Percentiles rank a stretch among this genome's conserved stretches.
Evolutionary conservation across 2,797 vertebrate species (phyloP).

Genomic region (Onychomys leucogaster): DNA sequence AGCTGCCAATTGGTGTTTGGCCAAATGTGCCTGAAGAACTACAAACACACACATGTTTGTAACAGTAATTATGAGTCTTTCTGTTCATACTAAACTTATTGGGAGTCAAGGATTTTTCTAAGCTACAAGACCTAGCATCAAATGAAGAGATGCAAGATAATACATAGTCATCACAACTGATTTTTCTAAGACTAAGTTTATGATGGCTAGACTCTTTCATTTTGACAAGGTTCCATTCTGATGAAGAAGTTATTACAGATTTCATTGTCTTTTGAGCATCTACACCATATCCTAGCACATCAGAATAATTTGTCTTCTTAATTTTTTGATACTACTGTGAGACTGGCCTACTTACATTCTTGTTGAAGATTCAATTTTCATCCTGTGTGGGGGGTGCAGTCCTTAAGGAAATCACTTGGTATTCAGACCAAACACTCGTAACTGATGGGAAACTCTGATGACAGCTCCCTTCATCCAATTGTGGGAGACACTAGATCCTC

Average conservation of each 20-base stretch:
- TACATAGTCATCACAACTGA: not conserved
- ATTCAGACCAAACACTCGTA: conserved; percentile 45
- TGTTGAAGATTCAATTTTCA: conserved; percentile 35
- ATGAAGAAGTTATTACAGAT: not conserved
- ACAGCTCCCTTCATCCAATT: not conserved
- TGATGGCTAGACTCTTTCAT: not conserved
- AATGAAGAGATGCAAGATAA: not conserved
- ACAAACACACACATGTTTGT: not conserved
- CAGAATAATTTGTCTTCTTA: not conserved
- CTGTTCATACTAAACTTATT: not conserved
- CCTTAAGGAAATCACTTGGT: conserved; percentile 20
- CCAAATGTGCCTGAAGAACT: not conserved
- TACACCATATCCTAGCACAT: not conserved
- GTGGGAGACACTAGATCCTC: not conserved
- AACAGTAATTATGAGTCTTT: not conserved
- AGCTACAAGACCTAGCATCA: not conserved
- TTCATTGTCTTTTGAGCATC: not conserved
- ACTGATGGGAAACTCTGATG: not conserved
- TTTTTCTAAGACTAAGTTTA: not conserved
- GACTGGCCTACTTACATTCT: not conserved
- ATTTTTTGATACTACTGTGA: not conserved
- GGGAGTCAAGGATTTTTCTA: not conserved
- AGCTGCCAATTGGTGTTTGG: not conserved
- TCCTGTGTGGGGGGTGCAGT: conserved; percentile 1
- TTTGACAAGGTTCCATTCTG: not conserved